Evolutionary conservation across 1,140 invertebrate genomes (phyloP).

Genomic region (Pygmarrhopalites habei): DNA sequence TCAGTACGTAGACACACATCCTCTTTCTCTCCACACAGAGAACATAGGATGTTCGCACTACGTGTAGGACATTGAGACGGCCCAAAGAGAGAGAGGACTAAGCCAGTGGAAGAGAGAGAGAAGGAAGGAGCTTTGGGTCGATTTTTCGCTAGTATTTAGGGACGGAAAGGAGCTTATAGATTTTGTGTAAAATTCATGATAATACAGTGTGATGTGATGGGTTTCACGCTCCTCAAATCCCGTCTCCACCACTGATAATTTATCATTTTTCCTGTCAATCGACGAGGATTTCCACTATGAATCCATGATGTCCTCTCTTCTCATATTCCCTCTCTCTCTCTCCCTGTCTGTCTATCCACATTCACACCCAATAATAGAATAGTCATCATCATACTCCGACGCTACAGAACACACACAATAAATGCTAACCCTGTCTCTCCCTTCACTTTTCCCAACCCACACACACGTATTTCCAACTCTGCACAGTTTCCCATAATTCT

Average conservation of each 20-base stretch:
- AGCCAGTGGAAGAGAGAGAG: not conserved
- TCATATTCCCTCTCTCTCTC: slow-evolving; percentile 18
- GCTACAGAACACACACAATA: not conserved
- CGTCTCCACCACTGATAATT: slow-evolving; percentile 32
- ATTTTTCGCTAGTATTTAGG: slow-evolving; percentile 1
- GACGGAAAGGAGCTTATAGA: slow-evolving; percentile 17
- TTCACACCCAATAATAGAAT: not conserved
- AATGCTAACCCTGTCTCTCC: too few species aligned
- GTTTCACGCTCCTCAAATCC: slow-evolving; percentile 35
- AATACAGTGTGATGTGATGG: slow-evolving; percentile 25
- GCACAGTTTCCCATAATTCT: not conserved
- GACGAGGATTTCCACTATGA: slow-evolving; percentile 27
- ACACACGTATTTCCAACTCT: too few species aligned
- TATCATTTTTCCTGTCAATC: slow-evolving; percentile 40
- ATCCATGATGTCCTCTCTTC: slow-evolving; percentile 19
- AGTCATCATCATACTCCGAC: slow-evolving; percentile 10
- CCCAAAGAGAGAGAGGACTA: not conserved
- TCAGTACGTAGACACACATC: too few species aligned
- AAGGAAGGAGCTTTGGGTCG: slow-evolving; percentile 9
- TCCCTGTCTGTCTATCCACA: slow-evolving; percentile 16
- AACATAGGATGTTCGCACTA: too few species aligned
- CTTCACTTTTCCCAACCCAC: not conserved
- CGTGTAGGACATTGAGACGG: too few species aligned
- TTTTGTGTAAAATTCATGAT: slow-evolving; percentile 36
- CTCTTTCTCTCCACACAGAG: too few species aligned